A percentile compares a stretch with the other conserved stretches of the same genome.
These are phyloP conservation scores for Actinostola sp. DNA, from an alignment of 92 coral and sea anemone species.

Conservation along the genomic window DNA sequence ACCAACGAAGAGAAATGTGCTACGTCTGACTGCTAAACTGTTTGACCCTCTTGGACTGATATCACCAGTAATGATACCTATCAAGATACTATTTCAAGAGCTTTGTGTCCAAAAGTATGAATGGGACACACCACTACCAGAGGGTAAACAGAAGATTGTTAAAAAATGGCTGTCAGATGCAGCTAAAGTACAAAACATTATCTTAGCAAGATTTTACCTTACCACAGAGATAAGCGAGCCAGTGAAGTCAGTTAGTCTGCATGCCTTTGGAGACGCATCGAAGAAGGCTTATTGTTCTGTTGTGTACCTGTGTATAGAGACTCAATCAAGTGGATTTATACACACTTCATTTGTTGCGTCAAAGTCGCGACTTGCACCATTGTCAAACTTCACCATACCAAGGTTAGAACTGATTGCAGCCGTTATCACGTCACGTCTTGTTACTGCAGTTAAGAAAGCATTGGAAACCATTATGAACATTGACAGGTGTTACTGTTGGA, in stretches of 20 bases:
- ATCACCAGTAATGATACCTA: slow-evolving; percentile 1
- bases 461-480: not conserved
- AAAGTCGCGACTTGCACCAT: slow-evolving; percentile 51
- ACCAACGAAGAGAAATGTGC: slow-evolving; percentile 47
- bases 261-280: slow-evolving; percentile 41
- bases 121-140: slow-evolving; percentile 7
- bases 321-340: not conserved
- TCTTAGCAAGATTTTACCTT: not conserved
- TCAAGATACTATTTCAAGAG: slow-evolving; percentile 7
- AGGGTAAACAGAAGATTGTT: not conserved
- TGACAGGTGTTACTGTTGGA: slow-evolving; percentile 30
- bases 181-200: not conserved
- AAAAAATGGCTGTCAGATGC: not conserved
- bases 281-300: slow-evolving; percentile 50
- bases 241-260: not conserved
- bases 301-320: slow-evolving; percentile 43
- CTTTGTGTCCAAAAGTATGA: not conserved
- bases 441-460: slow-evolving; percentile 21
- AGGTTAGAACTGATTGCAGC: slow-evolving; percentile 48
- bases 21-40: slow-evolving; percentile 44
- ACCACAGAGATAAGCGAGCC: not conserved
- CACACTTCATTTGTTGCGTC: slow-evolving; percentile 13
- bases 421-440: slow-evolving; percentile 36
- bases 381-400: slow-evolving; percentile 38
- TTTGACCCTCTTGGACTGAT: slow-evolving; percentile 55